phyloP scores from a whole-genome alignment of 2,113 vertebrate genomes.

The Mustelus asterias region DNA sequence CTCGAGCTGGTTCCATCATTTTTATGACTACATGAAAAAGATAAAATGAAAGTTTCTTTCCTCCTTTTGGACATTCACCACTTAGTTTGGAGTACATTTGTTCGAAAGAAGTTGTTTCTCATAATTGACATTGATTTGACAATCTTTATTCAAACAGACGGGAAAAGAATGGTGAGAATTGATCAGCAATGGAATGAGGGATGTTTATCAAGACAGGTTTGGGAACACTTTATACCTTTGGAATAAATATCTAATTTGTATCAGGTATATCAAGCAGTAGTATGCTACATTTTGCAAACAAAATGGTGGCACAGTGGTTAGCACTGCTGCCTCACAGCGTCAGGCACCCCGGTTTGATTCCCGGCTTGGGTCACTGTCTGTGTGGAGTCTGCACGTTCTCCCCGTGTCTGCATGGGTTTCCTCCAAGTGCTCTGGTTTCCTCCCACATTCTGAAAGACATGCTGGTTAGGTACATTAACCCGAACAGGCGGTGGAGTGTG shows the following conservation, averaged over 20 bases:
- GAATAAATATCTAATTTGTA: neutral
- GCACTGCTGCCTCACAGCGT: no score
- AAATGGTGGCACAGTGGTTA: no score
- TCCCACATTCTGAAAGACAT: no score
- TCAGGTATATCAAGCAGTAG: neutral
- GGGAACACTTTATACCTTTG: neutral
- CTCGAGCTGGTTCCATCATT: neutral
- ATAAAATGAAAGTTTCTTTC: neutral
- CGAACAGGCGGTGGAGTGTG: no score
- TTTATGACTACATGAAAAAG: neutral
- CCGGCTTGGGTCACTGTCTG: no score
- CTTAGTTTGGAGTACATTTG: neutral
- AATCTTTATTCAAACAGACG: neutral
- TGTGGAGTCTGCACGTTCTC: no score
- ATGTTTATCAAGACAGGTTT: neutral
- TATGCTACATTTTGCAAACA: neutral
- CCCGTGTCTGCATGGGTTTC: no score
- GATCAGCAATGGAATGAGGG: neutral
- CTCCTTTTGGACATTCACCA: neutral
- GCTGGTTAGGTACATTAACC: no score
- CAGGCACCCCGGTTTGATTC: no score
- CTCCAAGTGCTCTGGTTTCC: no score
- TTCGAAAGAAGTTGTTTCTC: neutral
- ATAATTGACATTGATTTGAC: neutral
- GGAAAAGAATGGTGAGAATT: neutral